Evolutionary conservation across 2,797 vertebrate genomes (phyloP).

Genomic region (Gymnopithys bicolor): DNA sequence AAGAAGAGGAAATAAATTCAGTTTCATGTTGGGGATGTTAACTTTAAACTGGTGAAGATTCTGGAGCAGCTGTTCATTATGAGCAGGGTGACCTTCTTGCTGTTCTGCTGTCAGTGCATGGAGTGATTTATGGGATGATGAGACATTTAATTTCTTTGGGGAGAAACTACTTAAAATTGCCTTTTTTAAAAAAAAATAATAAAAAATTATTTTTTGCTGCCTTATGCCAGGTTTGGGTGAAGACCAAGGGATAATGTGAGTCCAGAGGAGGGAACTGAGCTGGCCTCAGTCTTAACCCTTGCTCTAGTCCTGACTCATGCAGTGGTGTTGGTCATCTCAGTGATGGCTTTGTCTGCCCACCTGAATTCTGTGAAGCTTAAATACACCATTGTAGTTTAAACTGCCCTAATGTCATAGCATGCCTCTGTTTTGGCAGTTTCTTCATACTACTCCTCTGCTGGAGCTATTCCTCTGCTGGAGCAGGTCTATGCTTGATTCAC

Average conservation of each 20-base stretch:
- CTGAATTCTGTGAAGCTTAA: neutral
- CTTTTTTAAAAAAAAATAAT: neutral
- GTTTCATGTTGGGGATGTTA: neutral
- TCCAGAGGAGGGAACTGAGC: neutral
- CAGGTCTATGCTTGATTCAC: neutral
- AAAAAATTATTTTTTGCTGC: neutral
- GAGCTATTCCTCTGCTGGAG: neutral
- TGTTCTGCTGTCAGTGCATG: neutral
- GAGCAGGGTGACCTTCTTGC: slow-evolving; percentile 18
- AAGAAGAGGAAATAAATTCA: neutral
- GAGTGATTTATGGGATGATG: slow-evolving; percentile 19
- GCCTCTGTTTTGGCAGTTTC: neutral
- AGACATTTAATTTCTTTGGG: neutral
- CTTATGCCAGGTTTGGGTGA: neutral
- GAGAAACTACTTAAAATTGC: neutral
- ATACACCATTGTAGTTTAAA: neutral
- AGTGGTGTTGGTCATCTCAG: neutral
- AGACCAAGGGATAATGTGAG: neutral
- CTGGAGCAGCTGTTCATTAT: slow-evolving; percentile 15
- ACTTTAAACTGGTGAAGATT: neutral
- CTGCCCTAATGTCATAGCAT: neutral
- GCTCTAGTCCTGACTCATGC: fast-evolving
- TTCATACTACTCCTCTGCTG: neutral
- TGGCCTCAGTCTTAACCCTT: neutral
- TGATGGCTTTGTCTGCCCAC: neutral